These are phyloP conservation scores for Nemopilema nomurai DNA, from an alignment of 30 jellyfish, hydroid and myxozoan species.

Conservation along the genomic window DNA sequence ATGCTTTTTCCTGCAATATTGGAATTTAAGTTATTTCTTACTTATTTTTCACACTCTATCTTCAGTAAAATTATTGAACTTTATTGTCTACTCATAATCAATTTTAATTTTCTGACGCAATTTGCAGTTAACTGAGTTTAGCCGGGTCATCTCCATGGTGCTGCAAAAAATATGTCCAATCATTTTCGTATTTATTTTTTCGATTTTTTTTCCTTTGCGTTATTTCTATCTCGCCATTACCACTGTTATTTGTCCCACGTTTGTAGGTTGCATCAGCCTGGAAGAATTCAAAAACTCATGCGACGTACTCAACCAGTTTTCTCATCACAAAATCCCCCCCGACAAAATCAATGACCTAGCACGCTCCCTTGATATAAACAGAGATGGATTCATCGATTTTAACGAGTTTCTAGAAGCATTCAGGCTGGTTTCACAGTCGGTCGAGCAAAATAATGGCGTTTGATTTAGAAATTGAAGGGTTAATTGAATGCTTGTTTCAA, in stretches of 20 bases:
- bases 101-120: no score
- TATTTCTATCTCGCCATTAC: no score
- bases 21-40: no score
- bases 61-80: no score
- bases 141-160: no score
- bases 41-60: no score
- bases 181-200: no score
- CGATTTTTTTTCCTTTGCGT: no score
- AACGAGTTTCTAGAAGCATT: constrained; percentile 83
- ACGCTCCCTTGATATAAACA: constrained; percentile 66
- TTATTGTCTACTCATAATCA: no score
- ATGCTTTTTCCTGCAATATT: no score
- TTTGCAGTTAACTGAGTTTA: no score
- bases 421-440: constrained; percentile 66
- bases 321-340: constrained; percentile 53
- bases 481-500: not conserved
- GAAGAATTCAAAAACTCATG: constrained; percentile 75
- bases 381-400: constrained; percentile 77
- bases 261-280: constrained; percentile 63
- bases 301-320: constrained; percentile 59
- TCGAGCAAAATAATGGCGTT: constrained; percentile 16
- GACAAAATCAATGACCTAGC: constrained; percentile 67
- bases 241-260: not conserved
- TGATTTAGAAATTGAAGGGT: not conserved
- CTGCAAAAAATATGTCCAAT: no score